These are phyloP conservation scores for Drosophila affinis DNA, from an alignment of 2,888 invertebrate species.

Conservation along the genomic window DNA sequence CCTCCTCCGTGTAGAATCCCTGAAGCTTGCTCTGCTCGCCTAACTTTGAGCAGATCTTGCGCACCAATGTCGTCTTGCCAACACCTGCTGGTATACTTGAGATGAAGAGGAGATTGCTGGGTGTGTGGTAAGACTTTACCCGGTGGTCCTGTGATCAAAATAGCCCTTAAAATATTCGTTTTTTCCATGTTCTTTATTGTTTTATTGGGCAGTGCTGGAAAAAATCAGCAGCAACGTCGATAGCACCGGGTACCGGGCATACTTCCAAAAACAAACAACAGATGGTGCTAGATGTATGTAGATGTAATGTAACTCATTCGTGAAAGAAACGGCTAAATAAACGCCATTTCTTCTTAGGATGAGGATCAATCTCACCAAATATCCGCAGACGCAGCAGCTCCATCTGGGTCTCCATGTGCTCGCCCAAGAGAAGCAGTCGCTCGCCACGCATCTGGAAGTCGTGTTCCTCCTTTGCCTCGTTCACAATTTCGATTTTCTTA, in stretches of 20 bases:
- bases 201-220: neutral
- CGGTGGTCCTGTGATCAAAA: conserved; percentile 60
- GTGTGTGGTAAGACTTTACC: conserved; percentile 30
- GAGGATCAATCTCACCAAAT: neutral
- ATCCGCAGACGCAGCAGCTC: conserved; percentile 14
- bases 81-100: conserved; percentile 83
- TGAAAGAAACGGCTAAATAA: neutral
- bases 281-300: too few species aligned
- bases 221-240: neutral
- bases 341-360: neutral
- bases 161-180: conserved; percentile 17
- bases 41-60: conserved; percentile 81
- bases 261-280: neutral
- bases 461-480: neutral
- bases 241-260: neutral
- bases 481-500: neutral
- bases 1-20: conserved; percentile 89
- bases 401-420: conserved; percentile 51
- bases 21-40: conserved; percentile 22
- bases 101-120: neutral
- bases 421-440: conserved; percentile 28
- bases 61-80: conserved; percentile 88
- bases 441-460: conserved; percentile 8
- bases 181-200: conserved; percentile 37
- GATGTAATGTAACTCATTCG: neutral